Evolutionary conservation across 2,888 invertebrate species (phyloP).

Genomic region (Scaptomyza caliginosa): DNA sequence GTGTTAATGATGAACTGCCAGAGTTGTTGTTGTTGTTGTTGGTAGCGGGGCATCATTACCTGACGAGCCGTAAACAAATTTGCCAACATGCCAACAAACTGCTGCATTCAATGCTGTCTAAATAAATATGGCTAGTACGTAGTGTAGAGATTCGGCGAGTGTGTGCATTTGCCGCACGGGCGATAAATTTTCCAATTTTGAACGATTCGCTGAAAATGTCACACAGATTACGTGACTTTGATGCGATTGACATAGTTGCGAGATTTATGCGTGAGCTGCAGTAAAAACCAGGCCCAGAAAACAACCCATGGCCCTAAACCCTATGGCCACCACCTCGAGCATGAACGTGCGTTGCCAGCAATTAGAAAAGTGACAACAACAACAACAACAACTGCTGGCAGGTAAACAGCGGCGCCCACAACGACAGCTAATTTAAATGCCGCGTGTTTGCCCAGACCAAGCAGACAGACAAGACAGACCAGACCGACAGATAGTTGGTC

Average conservation of each 20-base stretch:
- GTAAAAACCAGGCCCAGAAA: slow-evolving; percentile 29
- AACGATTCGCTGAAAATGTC: slow-evolving; percentile 80
- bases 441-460: slow-evolving; percentile 52
- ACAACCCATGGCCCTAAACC: slow-evolving; percentile 5
- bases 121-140: slow-evolving; percentile 34
- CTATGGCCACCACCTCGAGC: slow-evolving; percentile 20
- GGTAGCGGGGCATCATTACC: slow-evolving; percentile 20
- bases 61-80: slow-evolving; percentile 24
- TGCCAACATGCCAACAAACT: slow-evolving; percentile 9
- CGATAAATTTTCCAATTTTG: slow-evolving; percentile 72
- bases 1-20: slow-evolving; percentile 58
- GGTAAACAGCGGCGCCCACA: slow-evolving; percentile 59
- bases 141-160: neutral
- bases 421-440: slow-evolving; percentile 76
- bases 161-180: slow-evolving; percentile 43
- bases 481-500: slow-evolving; percentile 28
- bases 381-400: slow-evolving; percentile 33
- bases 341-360: slow-evolving; percentile 69
- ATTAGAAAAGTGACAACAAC: slow-evolving; percentile 63
- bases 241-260: slow-evolving; percentile 79
- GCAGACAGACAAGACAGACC: neutral
- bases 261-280: slow-evolving; percentile 77
- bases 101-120: slow-evolving; percentile 20
- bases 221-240: slow-evolving; percentile 79
- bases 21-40: neutral